These are phyloP conservation scores for Raphicerus campestris DNA, from an alignment of 2,113 vertebrate genomes.

Conservation along the genomic window DNA sequence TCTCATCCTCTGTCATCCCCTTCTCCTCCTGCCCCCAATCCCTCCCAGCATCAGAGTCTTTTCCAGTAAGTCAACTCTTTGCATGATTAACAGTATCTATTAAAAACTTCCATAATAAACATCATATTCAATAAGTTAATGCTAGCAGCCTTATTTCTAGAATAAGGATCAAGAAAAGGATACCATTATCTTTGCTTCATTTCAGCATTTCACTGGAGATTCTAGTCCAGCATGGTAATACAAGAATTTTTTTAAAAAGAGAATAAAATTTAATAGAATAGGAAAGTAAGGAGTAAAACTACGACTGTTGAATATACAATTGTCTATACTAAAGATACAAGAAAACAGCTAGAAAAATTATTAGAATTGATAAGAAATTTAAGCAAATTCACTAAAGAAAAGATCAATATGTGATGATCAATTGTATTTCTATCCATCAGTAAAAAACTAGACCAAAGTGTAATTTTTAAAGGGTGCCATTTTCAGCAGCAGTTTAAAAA, in stretches of 20 bases:
- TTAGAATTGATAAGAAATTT: neutral
- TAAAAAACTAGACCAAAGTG: neutral
- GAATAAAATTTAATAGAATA: neutral
- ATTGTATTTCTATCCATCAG: neutral
- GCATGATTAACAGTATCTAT: neutral
- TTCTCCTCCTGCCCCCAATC: too few species aligned
- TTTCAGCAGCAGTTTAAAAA: slow-evolving; percentile 10
- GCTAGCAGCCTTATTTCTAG: neutral
- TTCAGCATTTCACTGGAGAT: neutral
- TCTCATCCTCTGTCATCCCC: too few species aligned
- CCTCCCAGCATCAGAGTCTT: too few species aligned
- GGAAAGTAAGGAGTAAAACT: neutral
- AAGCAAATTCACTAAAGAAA: slow-evolving; percentile 13
- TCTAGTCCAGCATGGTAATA: neutral
- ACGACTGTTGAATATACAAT: neutral
- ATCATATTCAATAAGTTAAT: neutral
- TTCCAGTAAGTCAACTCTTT: too few species aligned
- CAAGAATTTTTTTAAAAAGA: neutral
- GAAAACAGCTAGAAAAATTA: neutral
- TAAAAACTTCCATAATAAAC: neutral
- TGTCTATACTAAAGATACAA: neutral
- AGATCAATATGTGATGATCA: neutral
- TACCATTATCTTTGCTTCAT: neutral
- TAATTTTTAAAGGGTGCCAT: neutral
- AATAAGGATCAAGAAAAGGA: neutral